These are phyloP conservation scores for Daboia siamensis DNA, from an alignment of 2,113 vertebrate genomes.

Conservation along the genomic window DNA sequence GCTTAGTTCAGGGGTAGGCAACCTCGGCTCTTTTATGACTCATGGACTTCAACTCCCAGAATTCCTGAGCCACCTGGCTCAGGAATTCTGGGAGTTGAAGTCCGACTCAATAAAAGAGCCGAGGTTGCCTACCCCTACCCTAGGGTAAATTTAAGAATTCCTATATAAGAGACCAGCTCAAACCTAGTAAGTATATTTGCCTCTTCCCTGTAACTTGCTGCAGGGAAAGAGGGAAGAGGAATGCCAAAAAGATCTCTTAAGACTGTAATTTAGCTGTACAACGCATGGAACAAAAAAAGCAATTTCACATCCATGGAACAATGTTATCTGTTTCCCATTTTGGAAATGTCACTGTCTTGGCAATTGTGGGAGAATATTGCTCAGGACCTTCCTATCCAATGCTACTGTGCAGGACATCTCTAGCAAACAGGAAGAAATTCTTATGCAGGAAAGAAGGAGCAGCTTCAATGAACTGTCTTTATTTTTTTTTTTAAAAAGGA, in stretches of 20 bases:
- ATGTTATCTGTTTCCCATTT: slow-evolving; percentile 18
- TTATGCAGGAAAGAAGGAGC: neutral
- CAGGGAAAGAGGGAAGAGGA: neutral
- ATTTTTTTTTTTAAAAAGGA: neutral
- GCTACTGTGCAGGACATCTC: neutral
- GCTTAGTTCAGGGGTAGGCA: too few species aligned
- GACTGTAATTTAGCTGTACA: neutral
- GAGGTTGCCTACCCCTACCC: neutral
- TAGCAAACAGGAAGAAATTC: neutral
- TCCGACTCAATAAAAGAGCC: too few species aligned
- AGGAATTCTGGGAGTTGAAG: too few species aligned
- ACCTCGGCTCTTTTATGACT: too few species aligned
- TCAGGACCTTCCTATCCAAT: rapidly evolving
- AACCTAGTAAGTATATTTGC: neutral
- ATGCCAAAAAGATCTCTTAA: neutral
- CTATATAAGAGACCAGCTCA: neutral
- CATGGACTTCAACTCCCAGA: too few species aligned
- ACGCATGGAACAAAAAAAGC: slow-evolving; percentile 14
- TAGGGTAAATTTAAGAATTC: neutral
- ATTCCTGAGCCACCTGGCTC: too few species aligned
- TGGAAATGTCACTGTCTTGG: slow-evolving; percentile 2
- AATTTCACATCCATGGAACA: neutral
- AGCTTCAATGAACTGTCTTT: slow-evolving; percentile 9
- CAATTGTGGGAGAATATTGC: neutral
- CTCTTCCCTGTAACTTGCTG: neutral